A percentile compares a stretch with the other conserved stretches of the same genome.
These are phyloP conservation scores for Plemyria rubiginata DNA, from an alignment of 2,888 invertebrate species.

Conservation along the genomic window DNA sequence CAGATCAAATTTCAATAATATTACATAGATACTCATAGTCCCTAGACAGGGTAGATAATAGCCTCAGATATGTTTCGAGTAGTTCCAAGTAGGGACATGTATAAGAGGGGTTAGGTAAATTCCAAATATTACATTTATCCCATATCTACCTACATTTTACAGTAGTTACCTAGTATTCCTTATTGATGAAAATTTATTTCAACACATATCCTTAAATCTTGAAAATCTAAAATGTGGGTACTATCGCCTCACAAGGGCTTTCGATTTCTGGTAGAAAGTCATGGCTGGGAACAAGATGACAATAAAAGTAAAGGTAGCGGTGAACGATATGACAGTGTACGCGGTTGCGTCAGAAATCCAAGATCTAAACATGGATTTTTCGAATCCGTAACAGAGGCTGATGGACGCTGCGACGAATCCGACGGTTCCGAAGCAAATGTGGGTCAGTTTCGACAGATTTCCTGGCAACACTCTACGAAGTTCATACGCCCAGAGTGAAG, in stretches of 20 bases:
- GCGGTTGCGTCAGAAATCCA: conserved; percentile 50
- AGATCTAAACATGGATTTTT: conserved; percentile 52
- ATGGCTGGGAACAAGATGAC: conserved; percentile 58
- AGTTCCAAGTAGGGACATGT: too few relatives aligned
- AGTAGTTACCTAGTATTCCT: too few relatives aligned
- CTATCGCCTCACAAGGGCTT: conserved; percentile 23
- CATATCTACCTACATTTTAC: too few relatives aligned
- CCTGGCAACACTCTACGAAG: conserved; percentile 53
- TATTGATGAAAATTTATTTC: too few relatives aligned
- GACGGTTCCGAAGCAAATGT: conserved; percentile 62
- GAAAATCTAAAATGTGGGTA: too few relatives aligned
- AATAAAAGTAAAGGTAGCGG: conserved; percentile 49
- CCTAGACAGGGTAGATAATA: too few relatives aligned
- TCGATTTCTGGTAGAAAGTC: conserved; percentile 51
- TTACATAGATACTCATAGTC: background rate
- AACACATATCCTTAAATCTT: too few relatives aligned
- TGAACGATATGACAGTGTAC: conserved; percentile 54
- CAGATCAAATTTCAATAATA: background rate
- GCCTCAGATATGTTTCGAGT: too few relatives aligned
- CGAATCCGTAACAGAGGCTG: conserved; percentile 61
- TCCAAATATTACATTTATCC: too few relatives aligned
- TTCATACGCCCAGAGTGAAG: conserved; percentile 63
- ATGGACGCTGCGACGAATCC: conserved; percentile 51
- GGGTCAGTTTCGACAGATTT: conserved; percentile 60
- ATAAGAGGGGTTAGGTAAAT: too few relatives aligned